A percentile compares a stretch with the other conserved stretches of the same genome.
phyloP scores from a whole-genome alignment of 2,797 vertebrate genomes.

The Rallus crepitans region DNA sequence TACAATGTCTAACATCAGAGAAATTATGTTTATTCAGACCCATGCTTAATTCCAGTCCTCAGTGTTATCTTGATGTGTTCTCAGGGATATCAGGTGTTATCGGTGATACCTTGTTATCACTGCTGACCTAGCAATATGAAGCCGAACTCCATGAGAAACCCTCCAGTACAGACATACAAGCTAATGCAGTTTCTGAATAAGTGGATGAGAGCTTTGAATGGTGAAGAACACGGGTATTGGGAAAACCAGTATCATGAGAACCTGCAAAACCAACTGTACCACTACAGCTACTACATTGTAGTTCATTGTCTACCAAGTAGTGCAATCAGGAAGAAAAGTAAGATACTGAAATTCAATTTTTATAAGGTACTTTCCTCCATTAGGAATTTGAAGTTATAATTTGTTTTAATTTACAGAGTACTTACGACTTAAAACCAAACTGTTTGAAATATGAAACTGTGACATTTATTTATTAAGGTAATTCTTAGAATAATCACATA shows the following conservation, averaged over 20 bases:
- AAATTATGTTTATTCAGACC: neutral
- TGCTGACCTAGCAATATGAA: neutral
- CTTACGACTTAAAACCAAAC: neutral
- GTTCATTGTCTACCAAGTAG: neutral
- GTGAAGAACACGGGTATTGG: neutral
- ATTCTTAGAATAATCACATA: neutral
- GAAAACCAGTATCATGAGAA: neutral
- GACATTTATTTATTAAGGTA: neutral
- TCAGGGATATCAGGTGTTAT: no score
- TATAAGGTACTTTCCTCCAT: neutral
- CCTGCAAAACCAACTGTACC: neutral
- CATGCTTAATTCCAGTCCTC: neutral
- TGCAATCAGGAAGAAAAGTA: neutral
- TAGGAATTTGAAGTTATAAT: neutral
- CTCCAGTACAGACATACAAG: neutral
- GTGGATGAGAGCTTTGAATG: neutral
- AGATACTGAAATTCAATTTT: neutral
- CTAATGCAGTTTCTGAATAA: neutral
- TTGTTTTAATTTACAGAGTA: neutral
- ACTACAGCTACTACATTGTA: neutral
- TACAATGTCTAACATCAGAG: neutral
- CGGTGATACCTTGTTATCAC: neutral
- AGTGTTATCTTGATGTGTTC: neutral
- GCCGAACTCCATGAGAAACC: neutral
- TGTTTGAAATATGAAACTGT: neutral